Conservation (phyloP, 2,888 invertebrate species). For the Microctonus aethiopoides region DNA sequence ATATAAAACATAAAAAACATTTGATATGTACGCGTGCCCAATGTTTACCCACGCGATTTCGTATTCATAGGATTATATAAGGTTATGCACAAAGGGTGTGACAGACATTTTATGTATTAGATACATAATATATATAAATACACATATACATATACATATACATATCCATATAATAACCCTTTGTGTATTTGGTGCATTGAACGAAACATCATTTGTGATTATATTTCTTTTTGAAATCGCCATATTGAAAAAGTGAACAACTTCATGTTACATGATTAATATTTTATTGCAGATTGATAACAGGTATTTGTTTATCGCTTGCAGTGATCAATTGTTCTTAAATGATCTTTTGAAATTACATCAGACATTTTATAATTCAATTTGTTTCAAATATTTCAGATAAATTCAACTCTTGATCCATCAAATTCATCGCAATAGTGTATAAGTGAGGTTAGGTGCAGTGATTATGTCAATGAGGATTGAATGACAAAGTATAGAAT, state of each 20-base stretch:
- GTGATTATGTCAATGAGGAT: conserved; percentile 2
- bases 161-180: conserved; percentile 42
- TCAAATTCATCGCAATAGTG: too few species aligned
- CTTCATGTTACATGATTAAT: neutral
- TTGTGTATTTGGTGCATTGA: conserved; percentile 33
- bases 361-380: too few species aligned
- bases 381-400: neutral
- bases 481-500: conserved; percentile 20
- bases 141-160: neutral
- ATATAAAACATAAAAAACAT: conserved; percentile 51
- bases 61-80: conserved; percentile 63
- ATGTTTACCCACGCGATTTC: conserved; percentile 64
- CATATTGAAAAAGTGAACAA: conserved; percentile 6
- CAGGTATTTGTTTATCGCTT: neutral
- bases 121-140: too few species aligned
- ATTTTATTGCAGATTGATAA: conserved; percentile 3
- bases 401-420: too few species aligned
- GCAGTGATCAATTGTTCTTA: conserved; percentile 4
- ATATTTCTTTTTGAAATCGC: conserved; percentile 22
- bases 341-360: neutral
- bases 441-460: neutral
- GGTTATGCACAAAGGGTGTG: conserved; percentile 34
- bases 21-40: conserved; percentile 57
- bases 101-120: too few species aligned
- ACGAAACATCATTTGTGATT: conserved; percentile 37